Evolutionary conservation across 2,888 invertebrate species (phyloP), one percentile per base, ranked within the genome.

Genomic region (Chymomyza procnemis): DNA sequence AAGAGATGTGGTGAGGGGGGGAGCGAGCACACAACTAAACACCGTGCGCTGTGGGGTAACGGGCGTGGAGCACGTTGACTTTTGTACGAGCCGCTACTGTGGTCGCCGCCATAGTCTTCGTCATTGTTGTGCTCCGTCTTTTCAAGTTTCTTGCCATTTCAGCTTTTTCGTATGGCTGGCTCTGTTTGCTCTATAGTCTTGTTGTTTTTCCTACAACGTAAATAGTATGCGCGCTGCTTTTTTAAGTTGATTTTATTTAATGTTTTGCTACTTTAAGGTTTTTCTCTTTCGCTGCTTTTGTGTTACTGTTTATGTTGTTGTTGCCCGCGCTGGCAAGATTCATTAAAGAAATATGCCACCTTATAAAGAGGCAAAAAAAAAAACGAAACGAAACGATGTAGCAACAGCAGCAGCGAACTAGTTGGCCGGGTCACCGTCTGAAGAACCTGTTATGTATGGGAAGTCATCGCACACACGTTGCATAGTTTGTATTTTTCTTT

Each of bases 341-440:
- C 85, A 87, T 83, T 87, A 87, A 83, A 87, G 83, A 83, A 87
- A 87, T 76, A 87, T 81, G 82, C 82, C 75, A 80, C 69, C 66
- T 64, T 54, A 50, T 62, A 50, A 67, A 66, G 64, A 67, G n/a
- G n/a, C n/a, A 66, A 68, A 62, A 67, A 63, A 71, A 61, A 67
- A 63, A 64, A 61, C 52, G 41, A 50, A 61, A 62, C 66, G 67
- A 22, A 69, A 74, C 80, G 74, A 69, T 57, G 66, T 61, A 65
- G 76, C 72, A 67, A 70, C 67, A 67, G 22, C 50, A n/a, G 50
- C 50, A 50, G 41, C 48, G 16, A 50, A 64, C 26, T 57, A 21
- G 12, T 50, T 19, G 41, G 74, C 66, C 69, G 26, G 55, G 55
- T 41, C 55, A 52, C 50, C 18, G 18, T 26, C 14, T 61, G 82